These are phyloP conservation scores for Otolemur garnettii DNA, from an alignment of 2,113 vertebrate genomes.

Conservation along the genomic window DNA sequence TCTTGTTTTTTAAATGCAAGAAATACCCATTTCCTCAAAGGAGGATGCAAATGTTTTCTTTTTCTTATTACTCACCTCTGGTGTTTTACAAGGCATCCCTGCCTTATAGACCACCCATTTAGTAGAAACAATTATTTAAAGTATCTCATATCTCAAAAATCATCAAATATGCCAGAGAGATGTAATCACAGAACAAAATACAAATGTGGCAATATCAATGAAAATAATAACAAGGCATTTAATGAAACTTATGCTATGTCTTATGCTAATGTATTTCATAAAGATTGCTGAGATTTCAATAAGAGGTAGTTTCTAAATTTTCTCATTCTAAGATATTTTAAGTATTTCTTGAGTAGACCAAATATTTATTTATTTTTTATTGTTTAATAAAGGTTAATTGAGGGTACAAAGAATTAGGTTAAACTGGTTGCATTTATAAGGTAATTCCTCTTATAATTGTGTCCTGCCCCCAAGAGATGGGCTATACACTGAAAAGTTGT, in stretches of 20 bases:
- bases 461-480: no score
- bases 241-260: not conserved
- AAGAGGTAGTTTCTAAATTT: not conserved
- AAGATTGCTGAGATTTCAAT: not conserved
- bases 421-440: no score
- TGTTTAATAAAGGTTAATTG: no score
- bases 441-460: no score
- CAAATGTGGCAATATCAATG: not conserved
- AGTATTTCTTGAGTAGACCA: not conserved
- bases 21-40: constrained; percentile 6
- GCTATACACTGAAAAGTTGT: no score
- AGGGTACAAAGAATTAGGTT: no score
- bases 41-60: not conserved
- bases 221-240: not conserved
- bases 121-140: not conserved
- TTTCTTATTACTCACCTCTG: not conserved
- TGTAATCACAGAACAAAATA: not conserved
- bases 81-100: not conserved
- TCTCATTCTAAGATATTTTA: not conserved
- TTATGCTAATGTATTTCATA: not conserved
- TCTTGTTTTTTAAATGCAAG: not conserved
- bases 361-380: not conserved
- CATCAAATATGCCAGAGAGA: not conserved
- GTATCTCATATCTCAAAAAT: not conserved
- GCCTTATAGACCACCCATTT: not conserved